phyloP scores from a whole-genome alignment of 2,888 invertebrate species.

The Melikaiella ostensackeni region DNA sequence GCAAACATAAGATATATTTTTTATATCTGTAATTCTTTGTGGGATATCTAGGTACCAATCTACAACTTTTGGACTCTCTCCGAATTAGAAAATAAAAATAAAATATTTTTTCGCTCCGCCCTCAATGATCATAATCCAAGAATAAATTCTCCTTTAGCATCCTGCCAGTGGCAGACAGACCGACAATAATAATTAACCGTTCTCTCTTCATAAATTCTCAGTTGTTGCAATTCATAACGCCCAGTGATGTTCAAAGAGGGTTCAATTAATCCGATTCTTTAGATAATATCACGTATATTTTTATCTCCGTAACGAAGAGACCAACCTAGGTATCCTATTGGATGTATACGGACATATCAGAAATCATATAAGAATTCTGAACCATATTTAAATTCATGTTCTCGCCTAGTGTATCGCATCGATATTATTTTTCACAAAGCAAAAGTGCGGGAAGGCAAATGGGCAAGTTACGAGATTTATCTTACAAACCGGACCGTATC shows the following conservation, averaged over 20 bases:
- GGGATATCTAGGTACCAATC: too few relatives aligned
- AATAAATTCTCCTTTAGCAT: background rate
- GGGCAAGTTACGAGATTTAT: constrained; percentile 31
- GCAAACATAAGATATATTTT: too few relatives aligned
- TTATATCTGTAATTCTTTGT: too few relatives aligned
- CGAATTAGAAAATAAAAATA: too few relatives aligned
- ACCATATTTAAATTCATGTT: constrained; percentile 5
- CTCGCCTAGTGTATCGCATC: background rate
- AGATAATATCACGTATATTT: constrained; percentile 3
- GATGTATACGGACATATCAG: constrained; percentile 1
- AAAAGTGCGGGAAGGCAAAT: constrained; percentile 22
- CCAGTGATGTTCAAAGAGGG: constrained; percentile 21
- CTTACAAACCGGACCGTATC: constrained; percentile 28
- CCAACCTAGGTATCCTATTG: background rate
- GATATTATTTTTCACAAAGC: constrained; percentile 11
- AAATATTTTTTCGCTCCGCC: too few relatives aligned
- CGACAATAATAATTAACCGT: constrained; percentile 25
- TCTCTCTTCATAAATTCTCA: constrained; percentile 17
- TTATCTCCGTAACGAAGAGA: background rate
- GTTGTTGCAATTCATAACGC: constrained; percentile 1
- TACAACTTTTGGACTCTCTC: too few relatives aligned
- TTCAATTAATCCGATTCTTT: constrained; percentile 35
- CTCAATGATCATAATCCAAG: background rate
- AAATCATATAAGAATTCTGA: background rate
- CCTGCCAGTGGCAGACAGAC: background rate